Evolutionary conservation across 2,797 vertebrate genomes (phyloP).

Genomic region (Pipistrellus pygmaeus): DNA sequence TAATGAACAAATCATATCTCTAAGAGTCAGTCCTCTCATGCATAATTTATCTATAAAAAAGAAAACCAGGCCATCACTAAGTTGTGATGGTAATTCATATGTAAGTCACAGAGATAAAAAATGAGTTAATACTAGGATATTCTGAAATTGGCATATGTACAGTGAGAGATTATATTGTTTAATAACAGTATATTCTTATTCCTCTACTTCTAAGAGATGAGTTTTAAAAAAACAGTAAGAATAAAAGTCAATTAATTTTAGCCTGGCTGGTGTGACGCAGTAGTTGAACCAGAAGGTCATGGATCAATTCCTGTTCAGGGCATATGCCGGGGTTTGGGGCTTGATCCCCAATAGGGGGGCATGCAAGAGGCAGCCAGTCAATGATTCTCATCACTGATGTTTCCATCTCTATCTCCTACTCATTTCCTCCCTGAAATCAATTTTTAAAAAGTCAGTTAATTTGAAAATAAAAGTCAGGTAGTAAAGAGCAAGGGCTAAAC

Average conservation of each 20-base stretch:
- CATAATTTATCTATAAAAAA: slow-evolving; percentile 57
- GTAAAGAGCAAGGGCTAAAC: slow-evolving; percentile 37
- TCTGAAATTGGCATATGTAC: slow-evolving; percentile 3
- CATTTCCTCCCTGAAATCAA: too few relatives aligned
- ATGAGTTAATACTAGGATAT: slow-evolving; percentile 45
- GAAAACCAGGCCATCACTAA: slow-evolving; percentile 35
- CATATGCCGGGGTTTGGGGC: too few relatives aligned
- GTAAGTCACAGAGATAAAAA: slow-evolving; percentile 38
- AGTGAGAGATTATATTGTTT: neutral
- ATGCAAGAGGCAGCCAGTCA: too few relatives aligned
- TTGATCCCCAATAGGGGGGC: too few relatives aligned
- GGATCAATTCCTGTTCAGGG: too few relatives aligned
- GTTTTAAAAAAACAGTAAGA: slow-evolving; percentile 3
- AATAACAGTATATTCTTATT: slow-evolving; percentile 4
- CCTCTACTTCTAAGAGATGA: slow-evolving; percentile 20
- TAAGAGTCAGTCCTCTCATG: slow-evolving; percentile 19
- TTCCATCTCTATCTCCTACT: too few relatives aligned
- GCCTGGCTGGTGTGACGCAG: too few relatives aligned
- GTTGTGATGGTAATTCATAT: slow-evolving; percentile 22
- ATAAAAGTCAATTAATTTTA: slow-evolving; percentile 51
- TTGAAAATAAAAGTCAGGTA: slow-evolving; percentile 26
- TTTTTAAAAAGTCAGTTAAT: slow-evolving; percentile 36
- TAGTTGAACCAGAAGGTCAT: too few relatives aligned
- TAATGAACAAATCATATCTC: neutral
- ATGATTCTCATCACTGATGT: too few relatives aligned